phyloP scores from a whole-genome alignment of 1,140 invertebrate species.

The Drosophila ficusphila region DNA sequence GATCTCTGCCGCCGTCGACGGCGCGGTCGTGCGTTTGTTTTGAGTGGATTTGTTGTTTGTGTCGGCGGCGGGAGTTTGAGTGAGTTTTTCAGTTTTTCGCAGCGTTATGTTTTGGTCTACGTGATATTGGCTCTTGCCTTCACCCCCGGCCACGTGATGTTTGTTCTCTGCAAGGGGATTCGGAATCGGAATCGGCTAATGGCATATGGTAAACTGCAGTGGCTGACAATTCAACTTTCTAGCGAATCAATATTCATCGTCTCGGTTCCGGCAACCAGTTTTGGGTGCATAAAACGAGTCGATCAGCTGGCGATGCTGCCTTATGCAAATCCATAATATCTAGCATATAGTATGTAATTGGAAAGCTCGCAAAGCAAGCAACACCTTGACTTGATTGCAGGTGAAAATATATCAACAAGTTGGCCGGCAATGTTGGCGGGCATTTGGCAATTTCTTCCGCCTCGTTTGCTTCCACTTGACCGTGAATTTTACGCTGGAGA shows the following conservation, averaged over 20 bases:
- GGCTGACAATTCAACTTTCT: conserved; percentile 59
- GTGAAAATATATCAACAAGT: conserved; percentile 60
- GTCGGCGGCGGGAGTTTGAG: background rate
- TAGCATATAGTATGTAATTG: conserved; percentile 73
- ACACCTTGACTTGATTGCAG: conserved; percentile 69
- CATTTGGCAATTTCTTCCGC: conserved; percentile 72
- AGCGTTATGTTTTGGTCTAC: conserved; percentile 41
- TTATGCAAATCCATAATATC: conserved; percentile 58
- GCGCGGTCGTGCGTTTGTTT: conserved; percentile 66
- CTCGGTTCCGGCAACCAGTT: conserved; percentile 67
- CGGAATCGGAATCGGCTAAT: conserved; percentile 11
- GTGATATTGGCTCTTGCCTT: conserved; percentile 38
- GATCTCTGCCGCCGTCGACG: conserved; percentile 45
- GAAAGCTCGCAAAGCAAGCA: conserved; percentile 64
- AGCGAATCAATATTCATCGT: conserved; percentile 40
- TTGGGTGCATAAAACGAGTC: conserved; percentile 52
- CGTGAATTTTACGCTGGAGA: conserved; percentile 66
- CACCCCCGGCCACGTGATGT: conserved; percentile 57
- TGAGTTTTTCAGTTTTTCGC: conserved; percentile 16
- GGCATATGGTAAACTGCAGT: conserved; percentile 7
- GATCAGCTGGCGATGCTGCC: conserved; percentile 42
- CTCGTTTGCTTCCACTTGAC: conserved; percentile 66
- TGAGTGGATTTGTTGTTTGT: conserved; percentile 70
- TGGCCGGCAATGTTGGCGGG: conserved; percentile 7
- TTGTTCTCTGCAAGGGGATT: conserved; percentile 59